Evolutionary conservation across 2,888 invertebrate species (phyloP), one percentile per base, ranked within the genome.

Genomic region (Blastobasis lacticolella): DNA sequence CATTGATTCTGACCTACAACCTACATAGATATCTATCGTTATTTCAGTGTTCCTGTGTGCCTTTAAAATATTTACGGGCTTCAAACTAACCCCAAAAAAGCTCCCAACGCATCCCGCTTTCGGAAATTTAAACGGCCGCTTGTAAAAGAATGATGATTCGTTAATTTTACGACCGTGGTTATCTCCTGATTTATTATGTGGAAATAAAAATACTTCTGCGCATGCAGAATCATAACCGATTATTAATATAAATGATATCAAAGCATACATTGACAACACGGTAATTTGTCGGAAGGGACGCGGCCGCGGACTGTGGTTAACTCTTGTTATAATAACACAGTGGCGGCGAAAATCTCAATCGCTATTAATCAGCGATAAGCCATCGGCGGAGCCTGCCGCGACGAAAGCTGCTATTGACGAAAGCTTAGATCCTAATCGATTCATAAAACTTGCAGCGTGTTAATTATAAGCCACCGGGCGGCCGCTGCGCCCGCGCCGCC

Each of bases 351-450:
- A 87, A 85, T 83, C 86, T 85, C 84, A 81, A 85, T 84, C 75
- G 82, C 78, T 73, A 87, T 88, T 80, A 81, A 86, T 88, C 86
- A 87, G 71, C 71, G 85, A 86, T 86, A 87, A 82, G 75, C 63
- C 67, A 86, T 86, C 83, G 67, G 61, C 58, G 63, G 75, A 73
- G 73, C 69, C 65, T 68, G 70, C 73, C 68, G 73, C 79, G 80
- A 79, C 77, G 82, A 83, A 81, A 81, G 81, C 83, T 78, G 80
- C 78, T 80, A 88, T 87, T 86, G 88, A 88, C 81, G 85, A 88
- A 88, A 88, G 88, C 87, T 87, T 86, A 87, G 88, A 88, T 88
- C 73, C 76, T 85, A 88, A 88, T 88, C 88, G 83, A 81, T 85
- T 87, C 83, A 87, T 86, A 87, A 87, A 81, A 85, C 81, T 84